Conservation (phyloP, 2,888 invertebrate species). For the Dasysyrphus tricinctus region DNA sequence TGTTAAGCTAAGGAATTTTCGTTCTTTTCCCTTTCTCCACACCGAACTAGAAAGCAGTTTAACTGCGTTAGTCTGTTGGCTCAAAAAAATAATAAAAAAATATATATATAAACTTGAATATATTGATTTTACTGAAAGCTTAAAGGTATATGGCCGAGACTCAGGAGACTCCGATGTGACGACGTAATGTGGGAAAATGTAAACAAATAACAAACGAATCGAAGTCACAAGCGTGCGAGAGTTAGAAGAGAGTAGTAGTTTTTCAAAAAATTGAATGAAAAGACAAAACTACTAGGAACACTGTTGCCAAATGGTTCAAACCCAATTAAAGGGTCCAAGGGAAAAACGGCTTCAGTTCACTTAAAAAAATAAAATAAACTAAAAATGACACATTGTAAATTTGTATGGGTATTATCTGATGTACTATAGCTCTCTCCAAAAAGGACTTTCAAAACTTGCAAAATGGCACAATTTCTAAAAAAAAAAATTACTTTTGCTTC, state of each 20-base stretch:
- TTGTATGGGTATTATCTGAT: no score
- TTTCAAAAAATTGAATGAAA: constrained; percentile 5
- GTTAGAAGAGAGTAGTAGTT: constrained; percentile 38
- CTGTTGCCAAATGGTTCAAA: constrained; percentile 4
- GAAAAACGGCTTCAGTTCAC: not conserved
- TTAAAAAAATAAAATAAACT: not conserved
- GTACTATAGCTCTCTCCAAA: no score
- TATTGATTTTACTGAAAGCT: constrained; percentile 49
- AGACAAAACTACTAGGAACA: constrained; percentile 36
- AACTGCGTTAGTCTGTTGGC: not conserved
- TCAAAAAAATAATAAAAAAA: no score
- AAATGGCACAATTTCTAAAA: no score
- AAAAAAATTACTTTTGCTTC: no score
- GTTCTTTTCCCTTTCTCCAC: constrained; percentile 16
- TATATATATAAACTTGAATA: constrained; percentile 28
- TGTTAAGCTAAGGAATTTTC: constrained; percentile 32
- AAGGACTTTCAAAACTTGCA: no score
- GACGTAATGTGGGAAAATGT: constrained; percentile 58
- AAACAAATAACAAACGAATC: constrained; percentile 73
- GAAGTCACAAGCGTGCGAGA: constrained; percentile 27
- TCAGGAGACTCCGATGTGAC: constrained; percentile 20
- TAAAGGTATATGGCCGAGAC: constrained; percentile 23
- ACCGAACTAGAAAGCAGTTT: constrained; percentile 39
- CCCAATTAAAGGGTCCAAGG: no score
- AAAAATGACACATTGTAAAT: no score